Evolutionary conservation across 2,888 invertebrate species (phyloP).

Genomic region (Mimas tiliae): DNA sequence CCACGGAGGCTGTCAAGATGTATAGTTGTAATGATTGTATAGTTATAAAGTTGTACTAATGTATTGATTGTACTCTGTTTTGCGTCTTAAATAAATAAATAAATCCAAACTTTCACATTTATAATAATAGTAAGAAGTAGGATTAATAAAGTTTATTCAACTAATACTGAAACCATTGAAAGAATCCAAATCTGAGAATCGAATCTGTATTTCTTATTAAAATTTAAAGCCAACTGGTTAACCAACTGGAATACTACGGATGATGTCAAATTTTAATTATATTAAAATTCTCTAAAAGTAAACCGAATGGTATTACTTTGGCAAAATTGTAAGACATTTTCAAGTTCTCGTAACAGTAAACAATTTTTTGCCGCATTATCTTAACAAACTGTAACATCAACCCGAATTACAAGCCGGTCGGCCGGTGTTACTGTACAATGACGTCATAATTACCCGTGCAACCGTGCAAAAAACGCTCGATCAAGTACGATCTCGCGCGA

Average conservation of each 20-base stretch:
- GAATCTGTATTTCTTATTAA: too few relatives aligned
- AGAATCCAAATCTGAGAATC: too few relatives aligned
- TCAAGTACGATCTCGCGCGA: constrained; percentile 4
- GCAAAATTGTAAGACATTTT: not conserved
- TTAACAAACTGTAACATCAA: constrained; percentile 4
- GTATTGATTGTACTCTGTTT: too few relatives aligned
- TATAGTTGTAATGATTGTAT: too few relatives aligned
- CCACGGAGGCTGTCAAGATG: too few relatives aligned
- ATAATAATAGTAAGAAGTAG: too few relatives aligned
- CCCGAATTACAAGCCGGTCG: constrained; percentile 2
- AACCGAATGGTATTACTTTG: not conserved
- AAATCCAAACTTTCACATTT: too few relatives aligned
- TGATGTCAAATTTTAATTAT: not conserved
- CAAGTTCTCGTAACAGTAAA: not conserved
- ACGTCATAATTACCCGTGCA: constrained; percentile 15
- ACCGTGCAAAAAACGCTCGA: constrained; percentile 10
- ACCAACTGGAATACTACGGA: not conserved
- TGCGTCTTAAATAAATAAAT: too few relatives aligned
- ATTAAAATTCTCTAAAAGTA: not conserved
- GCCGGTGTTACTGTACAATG: constrained; percentile 23
- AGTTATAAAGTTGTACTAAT: too few relatives aligned
- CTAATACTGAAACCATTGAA: too few relatives aligned
- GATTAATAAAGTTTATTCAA: too few relatives aligned
- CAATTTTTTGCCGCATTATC: not conserved
- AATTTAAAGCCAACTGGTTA: not conserved